Base-by-base conservation (phyloP, 1,140 invertebrate genomes). In the Halyomorpha halys region DNA sequence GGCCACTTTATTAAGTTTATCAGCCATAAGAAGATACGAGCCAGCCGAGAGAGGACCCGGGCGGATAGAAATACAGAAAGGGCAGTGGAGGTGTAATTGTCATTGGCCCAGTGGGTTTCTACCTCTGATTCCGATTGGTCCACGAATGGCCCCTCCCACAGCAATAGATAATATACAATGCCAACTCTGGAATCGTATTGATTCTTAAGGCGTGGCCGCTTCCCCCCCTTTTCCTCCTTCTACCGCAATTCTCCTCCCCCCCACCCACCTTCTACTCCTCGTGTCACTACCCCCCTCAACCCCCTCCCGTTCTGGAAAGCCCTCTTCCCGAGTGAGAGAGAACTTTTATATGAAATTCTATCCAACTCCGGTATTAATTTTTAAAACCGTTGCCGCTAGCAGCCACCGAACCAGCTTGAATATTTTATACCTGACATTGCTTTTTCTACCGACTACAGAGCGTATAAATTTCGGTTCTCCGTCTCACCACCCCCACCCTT, bases 331-430 rank as follows among this genome's bases (percentile, higher is more conserved):
- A n/a, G 54, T 16, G 54, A 59, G 23, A 27, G 23, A 44, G 44
- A 60, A 60, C 59, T 60, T 60, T 60, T 60, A 60, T 60, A 60
- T 60, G 59, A 60, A 60, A 60, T 60, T 60, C 59, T 60, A 44
- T 60, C 59, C 30, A 44, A 60, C 59, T 60, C 59, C 16, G 15
- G 30, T 39, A 60, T 60, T 60, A 60, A 60, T 60, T 60, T 60
- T 60, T 60, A 60, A 60, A 60, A 19, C 59, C 19, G 23, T 16
- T 19, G 4, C 23, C 53, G 25, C 30, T 16, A 34, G 16, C 5
- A n/a, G 44, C 59, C n/a, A 34, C 59, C 59, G 18, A 34, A 44
- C 59, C 59, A 18, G 15, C 3, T 44, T 60, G 59, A 60, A 60
- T 60, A 60, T 44, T 60, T 60, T 60, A 60, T 39, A 44, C 53